A percentile compares a stretch with the other conserved stretches of the same genome.
phyloP scores from a whole-genome alignment of 2,888 invertebrate genomes.

The Pimpla rufipes region DNA sequence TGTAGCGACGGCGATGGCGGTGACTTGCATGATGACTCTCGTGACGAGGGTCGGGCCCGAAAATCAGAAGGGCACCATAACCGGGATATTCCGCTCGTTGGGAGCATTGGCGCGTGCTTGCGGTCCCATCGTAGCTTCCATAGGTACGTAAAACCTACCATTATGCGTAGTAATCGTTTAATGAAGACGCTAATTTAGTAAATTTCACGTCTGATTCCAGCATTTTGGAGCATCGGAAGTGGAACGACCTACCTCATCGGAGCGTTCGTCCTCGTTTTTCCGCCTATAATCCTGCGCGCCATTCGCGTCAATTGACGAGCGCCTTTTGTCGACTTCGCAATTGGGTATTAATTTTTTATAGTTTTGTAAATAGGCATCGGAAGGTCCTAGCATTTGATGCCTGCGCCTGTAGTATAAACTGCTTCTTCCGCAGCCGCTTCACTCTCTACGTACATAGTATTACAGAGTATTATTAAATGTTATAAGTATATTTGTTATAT shows the following conservation, averaged over 20 bases:
- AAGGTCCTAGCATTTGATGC: neutral
- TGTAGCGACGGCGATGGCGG: constrained; percentile 95
- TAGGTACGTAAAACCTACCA: constrained; percentile 87
- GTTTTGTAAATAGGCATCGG: constrained; percentile 8
- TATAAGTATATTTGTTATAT: constrained; percentile 25
- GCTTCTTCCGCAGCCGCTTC: constrained; percentile 7
- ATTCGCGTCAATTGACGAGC: constrained; percentile 54
- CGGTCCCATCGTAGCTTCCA: constrained; percentile 95
- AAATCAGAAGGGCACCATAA: constrained; percentile 95
- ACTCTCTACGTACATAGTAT: constrained; percentile 26
- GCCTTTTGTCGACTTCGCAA: neutral
- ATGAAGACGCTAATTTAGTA: neutral
- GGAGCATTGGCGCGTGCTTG: constrained; percentile 97
- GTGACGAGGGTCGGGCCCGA: constrained; percentile 93
- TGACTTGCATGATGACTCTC: constrained; percentile 97
- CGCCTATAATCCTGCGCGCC: constrained; percentile 89
- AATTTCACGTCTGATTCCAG: constrained; percentile 85
- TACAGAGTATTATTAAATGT: constrained; percentile 45
- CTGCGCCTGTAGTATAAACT: constrained; percentile 4
- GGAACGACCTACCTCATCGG: constrained; percentile 93
- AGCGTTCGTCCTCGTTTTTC: constrained; percentile 91
- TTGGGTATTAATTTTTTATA: constrained; percentile 20
- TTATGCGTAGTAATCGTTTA: neutral
- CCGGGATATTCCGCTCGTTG: constrained; percentile 97
- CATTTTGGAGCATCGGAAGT: constrained; percentile 97